These are phyloP conservation scores for Brachirus orientalis DNA, from an alignment of 2,113 vertebrate species.

Conservation along the genomic window DNA sequence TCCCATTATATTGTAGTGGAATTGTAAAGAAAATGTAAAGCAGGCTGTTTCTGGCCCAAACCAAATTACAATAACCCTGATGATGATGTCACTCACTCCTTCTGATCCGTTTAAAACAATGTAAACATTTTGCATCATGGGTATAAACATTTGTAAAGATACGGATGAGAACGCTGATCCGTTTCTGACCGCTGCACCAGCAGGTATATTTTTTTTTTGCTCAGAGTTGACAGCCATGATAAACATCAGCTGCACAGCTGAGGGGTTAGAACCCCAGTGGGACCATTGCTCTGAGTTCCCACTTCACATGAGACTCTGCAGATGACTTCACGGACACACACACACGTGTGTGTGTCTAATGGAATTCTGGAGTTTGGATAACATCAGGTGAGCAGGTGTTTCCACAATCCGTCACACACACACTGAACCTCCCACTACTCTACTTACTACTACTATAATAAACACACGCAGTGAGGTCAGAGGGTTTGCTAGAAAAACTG, in stretches of 20 bases:
- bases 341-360: constrained; percentile 13
- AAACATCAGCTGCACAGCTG: constrained; percentile 36
- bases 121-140: too few species aligned
- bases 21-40: too few species aligned
- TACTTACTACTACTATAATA: constrained; percentile 34
- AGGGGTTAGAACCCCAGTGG: constrained; percentile 7
- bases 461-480: constrained; percentile 37
- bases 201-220: constrained; percentile 5
- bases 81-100: too few species aligned
- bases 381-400: constrained; percentile 70
- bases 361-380: constrained; percentile 37
- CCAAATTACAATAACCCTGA: too few species aligned
- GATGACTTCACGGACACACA: constrained; percentile 18
- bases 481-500: constrained; percentile 20
- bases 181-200: constrained; percentile 9
- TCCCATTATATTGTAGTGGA: too few species aligned
- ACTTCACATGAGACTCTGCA: constrained; percentile 23
- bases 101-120: too few species aligned
- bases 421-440: constrained; percentile 12
- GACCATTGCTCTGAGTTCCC: constrained; percentile 9
- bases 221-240: constrained; percentile 30
- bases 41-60: too few species aligned
- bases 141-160: background rate
- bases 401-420: constrained; percentile 33
- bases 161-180: background rate